Evolutionary conservation across 2,113 vertebrate species (phyloP), one percentile per base, ranked within the genome.

Genomic region (Sinocyclocheilus grahami): DNA sequence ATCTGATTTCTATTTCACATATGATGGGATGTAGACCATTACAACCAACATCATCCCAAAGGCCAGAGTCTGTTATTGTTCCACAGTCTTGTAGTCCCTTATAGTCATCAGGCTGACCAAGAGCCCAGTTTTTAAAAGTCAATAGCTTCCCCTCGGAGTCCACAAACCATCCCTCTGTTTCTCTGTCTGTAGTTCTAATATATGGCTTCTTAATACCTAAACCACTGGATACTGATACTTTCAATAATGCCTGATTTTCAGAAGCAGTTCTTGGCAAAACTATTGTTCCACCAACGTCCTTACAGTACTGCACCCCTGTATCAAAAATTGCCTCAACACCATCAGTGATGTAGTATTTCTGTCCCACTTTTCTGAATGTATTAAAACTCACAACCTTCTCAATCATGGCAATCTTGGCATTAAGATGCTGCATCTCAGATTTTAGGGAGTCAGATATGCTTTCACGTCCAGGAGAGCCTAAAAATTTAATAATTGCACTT

Each of bases 21-120:
- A 94, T 89, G 88, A 92, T 93, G 83, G 90, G 87, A 86, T 67
- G 24, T 82, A 24, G 51, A 39, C 58, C 71, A 85, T 20, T 3
- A 30, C 72, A 72, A 39, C 10, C 0, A 77, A 78, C 90, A 65
- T 89, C 84, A 81, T 84, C 75, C 88, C 84, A 89, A 14, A 37
- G 13, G 4, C 78, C 76, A 6, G 72, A 18, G 0, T 2, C 16
- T 16, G 0, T 33, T 3, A 87, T n/a, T 42, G 14, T 7, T 16
- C 86, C 18, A 27, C 88, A 89, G 24, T 89, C 84, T 63, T 89
- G 79, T 22, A 0, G 0, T 8, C 48, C 84, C 5, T 76, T 33
- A 12, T 58, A 39, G 48, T 89, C 37, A 55, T 84, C 77, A 53
- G 89, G 88, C n/a, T 89, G 80, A 27, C 58, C 75, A 5, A 0